Conservation (phyloP, 2,888 invertebrate genomes). For the Mythimna vitellina region DNA sequence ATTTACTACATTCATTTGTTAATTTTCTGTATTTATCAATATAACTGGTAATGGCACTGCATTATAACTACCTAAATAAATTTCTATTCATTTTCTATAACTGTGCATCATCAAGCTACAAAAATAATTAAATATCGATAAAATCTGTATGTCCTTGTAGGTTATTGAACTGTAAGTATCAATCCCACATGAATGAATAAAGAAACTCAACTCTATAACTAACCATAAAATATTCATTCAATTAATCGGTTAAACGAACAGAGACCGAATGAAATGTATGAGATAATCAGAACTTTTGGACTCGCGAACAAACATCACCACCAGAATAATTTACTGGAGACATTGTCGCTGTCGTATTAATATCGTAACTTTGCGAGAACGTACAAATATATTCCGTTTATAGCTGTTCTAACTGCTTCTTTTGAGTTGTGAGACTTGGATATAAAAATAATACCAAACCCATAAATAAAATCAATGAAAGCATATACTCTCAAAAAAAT, state of each 20-base stretch:
- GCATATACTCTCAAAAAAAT: background rate
- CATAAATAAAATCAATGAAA: background rate
- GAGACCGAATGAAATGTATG: slow-evolving; percentile 29
- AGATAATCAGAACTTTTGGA: slow-evolving; percentile 36
- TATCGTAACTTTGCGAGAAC: slow-evolving; percentile 10
- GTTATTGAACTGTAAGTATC: background rate
- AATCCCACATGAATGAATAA: background rate
- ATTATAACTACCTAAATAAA: too few relatives aligned
- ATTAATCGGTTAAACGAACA: slow-evolving; percentile 28
- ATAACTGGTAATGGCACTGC: too few relatives aligned
- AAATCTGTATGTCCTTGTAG: background rate
- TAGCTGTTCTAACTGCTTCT: background rate
- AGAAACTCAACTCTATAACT: background rate
- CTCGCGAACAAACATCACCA: slow-evolving; percentile 11
- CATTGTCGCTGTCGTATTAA: slow-evolving; percentile 9
- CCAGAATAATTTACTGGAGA: slow-evolving; percentile 7
- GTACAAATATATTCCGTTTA: background rate
- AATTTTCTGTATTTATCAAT: too few relatives aligned
- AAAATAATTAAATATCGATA: background rate
- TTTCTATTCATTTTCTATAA: too few relatives aligned
- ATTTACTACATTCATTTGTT: too few relatives aligned
- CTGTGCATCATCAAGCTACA: background rate
- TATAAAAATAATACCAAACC: background rate
- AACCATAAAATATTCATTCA: slow-evolving; percentile 37
- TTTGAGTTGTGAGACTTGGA: background rate